Base-by-base conservation (phyloP, 2,113 vertebrate genomes). In the Channa argus region DNA sequence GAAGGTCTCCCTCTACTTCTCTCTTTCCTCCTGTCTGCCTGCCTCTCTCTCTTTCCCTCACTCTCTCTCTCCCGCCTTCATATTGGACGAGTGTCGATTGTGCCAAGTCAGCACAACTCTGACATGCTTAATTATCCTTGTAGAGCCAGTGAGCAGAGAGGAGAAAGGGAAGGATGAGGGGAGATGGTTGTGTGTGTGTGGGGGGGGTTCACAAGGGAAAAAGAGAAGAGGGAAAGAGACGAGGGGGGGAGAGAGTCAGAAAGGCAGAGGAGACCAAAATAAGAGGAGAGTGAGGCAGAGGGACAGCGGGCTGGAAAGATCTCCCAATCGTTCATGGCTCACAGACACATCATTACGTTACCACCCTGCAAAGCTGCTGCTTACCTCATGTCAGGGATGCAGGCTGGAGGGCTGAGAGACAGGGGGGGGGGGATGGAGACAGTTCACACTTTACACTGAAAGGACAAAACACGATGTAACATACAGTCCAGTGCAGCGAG, bases 31-130 rank as follows among this genome's bases (percentile, higher is more conserved):
- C 38, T 59, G 24, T 24, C 24, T 24, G 24, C 77, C 67, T 64
- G 55, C 58, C 77, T 71, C n/a, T 72, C 76, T 54, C 54, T 54
- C 70, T 36, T 34, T 58, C 45, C 13, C 67, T 60, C 59, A n/a
- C n/a, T 64, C 63, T 55, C 15, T 39, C 62, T 41, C 52, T 14
- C 67, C 69, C 72, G 60, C 83, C 69, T 64, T 84, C 77, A 72
- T 85, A 55, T 75, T 24, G 24, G 24, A 24, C 24, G 80, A 85
- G 58, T 71, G 38, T 66, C 87, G 70, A 86, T 86, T 88, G 85
- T 88, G 87, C 91, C 83, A 83, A 74, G 87, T 94, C 92, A 91
- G 80, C 88, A 89, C 80, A 92, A 91, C 83, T 76, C 85, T 86
- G 92, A 86, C 71, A 71, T 83, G 84, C 90, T 91, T 93, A 91